Conservation (phyloP, 1,140 invertebrate species). For the Aphaenogaster ashmeadi region DNA sequence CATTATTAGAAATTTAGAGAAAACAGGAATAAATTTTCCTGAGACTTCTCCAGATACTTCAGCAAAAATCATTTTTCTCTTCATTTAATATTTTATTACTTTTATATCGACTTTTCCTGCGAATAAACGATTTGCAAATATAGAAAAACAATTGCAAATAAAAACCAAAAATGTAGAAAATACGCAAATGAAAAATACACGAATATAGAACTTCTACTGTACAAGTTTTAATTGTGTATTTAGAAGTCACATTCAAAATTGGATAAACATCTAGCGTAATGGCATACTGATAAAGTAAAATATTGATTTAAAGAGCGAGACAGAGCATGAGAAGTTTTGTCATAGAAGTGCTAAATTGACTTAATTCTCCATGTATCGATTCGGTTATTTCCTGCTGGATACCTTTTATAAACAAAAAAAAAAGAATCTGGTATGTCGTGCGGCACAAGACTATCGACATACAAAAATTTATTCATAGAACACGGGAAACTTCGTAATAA, state of each 20-base stretch:
- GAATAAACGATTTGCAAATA: not conserved
- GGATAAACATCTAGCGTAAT: not conserved
- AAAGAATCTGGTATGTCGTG: not conserved
- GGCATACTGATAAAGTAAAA: not conserved
- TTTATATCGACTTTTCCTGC: not conserved
- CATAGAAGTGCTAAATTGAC: not conserved
- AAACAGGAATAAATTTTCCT: not conserved
- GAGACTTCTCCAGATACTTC: not conserved
- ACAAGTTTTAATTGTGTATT: not conserved
- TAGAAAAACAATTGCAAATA: not conserved
- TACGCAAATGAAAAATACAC: not conserved
- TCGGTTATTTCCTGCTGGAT: not conserved
- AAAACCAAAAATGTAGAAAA: constrained; percentile 10
- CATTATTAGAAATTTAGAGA: no score
- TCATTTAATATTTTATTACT: not conserved
- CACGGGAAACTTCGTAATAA: not conserved
- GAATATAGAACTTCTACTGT: not conserved
- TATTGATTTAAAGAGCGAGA: not conserved
- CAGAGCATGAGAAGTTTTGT: not conserved
- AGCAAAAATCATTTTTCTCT: not conserved
- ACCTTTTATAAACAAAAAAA: not conserved
- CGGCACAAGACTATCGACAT: not conserved
- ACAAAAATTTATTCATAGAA: constrained; percentile 29
- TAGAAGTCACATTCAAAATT: not conserved
- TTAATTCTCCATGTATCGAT: not conserved